A percentile compares a stretch with the other conserved stretches of the same genome.
These are phyloP conservation scores for Nyctibius grandis DNA, from an alignment of 2,797 vertebrate genomes.

Conservation along the genomic window DNA sequence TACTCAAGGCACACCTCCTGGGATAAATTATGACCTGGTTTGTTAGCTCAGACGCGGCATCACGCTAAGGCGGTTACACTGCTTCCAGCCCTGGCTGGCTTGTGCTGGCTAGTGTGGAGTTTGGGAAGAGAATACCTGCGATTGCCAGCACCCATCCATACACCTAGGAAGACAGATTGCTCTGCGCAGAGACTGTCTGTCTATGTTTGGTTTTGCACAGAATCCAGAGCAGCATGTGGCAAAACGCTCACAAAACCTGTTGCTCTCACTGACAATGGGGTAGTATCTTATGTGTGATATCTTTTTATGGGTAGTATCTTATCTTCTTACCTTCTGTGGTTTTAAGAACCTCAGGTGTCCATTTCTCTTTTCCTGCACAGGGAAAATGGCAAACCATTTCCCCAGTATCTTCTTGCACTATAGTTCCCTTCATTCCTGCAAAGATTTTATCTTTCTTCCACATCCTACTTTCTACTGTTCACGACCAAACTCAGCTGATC, in stretches of 20 bases:
- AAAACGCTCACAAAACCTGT: not conserved
- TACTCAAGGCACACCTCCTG: not conserved
- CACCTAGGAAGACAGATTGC: not conserved
- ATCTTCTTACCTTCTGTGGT: not conserved
- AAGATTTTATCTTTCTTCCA: not conserved
- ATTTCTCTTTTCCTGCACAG: not conserved
- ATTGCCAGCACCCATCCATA: not conserved
- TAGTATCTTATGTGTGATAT: fast-evolving
- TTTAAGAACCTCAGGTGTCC: not conserved
- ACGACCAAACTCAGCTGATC: not conserved
- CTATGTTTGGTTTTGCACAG: not conserved
- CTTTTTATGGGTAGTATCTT: not conserved
- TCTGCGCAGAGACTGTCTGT: not conserved
- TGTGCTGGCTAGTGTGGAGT: not conserved
- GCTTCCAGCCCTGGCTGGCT: not conserved
- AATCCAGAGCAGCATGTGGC: not conserved
- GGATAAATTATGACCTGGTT: not conserved
- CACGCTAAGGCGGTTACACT: not conserved
- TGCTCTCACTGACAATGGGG: not conserved
- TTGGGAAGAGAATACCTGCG: not conserved
- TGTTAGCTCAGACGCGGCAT: not conserved
- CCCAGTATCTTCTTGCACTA: not conserved
- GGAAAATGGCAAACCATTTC: not conserved
- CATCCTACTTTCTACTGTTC: not conserved
- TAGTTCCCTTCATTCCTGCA: not conserved